phyloP scores from a whole-genome alignment of 2,888 invertebrate species.

The Andrena marginata region DNA sequence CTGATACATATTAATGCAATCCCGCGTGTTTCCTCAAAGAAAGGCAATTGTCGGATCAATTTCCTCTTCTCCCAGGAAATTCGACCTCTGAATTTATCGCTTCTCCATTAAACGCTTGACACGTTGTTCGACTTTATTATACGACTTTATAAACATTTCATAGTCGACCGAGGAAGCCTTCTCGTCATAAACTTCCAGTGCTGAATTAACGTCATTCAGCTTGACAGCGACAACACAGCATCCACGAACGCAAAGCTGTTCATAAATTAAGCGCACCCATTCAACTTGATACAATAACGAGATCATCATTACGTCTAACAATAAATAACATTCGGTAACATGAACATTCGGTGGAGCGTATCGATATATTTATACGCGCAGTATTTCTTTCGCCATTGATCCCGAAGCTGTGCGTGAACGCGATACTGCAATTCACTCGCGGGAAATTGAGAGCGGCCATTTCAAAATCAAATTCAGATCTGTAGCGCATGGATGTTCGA shows the following conservation, averaged over 20 bases:
- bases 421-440: neutral
- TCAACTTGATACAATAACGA: too few species aligned
- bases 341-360: neutral
- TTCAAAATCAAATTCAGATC: neutral
- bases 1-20: conserved; percentile 58
- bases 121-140: conserved; percentile 51
- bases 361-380: too few species aligned
- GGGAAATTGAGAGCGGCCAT: neutral
- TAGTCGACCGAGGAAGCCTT: neutral
- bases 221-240: neutral
- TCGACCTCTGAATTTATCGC: conserved; percentile 46
- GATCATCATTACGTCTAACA: too few species aligned
- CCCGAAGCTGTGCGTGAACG: neutral
- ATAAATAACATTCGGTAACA: neutral
- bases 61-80: conserved; percentile 40
- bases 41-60: conserved; percentile 51
- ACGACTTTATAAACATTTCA: conserved; percentile 13
- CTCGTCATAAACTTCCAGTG: neutral
- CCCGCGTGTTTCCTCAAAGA: conserved; percentile 56
- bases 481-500: neutral
- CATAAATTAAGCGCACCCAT: neutral
- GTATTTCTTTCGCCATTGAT: neutral
- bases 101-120: conserved; percentile 42
- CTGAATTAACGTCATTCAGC: neutral
- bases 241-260: neutral